Percentiles rank a stretch among this genome's conserved stretches.
Evolutionary conservation across 1,140 invertebrate species (phyloP).

Genomic region (Scaptodrosophila lebanonensis): DNA sequence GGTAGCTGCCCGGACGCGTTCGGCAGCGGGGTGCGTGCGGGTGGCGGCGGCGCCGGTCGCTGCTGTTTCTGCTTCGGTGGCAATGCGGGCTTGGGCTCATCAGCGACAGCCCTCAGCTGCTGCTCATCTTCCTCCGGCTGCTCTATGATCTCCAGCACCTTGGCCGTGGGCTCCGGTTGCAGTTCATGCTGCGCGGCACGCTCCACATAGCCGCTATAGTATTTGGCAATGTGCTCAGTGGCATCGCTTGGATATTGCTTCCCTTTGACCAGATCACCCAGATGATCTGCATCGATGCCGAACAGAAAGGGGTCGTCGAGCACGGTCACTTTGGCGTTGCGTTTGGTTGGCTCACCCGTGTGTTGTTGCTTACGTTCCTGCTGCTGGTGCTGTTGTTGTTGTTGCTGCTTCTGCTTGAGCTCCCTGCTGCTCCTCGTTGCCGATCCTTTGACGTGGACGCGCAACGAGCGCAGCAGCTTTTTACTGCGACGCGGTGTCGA

Average conservation of each 20-base stretch:
- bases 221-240: slow-evolving; percentile 55
- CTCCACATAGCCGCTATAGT: slow-evolving; percentile 31
- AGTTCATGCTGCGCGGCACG: neutral
- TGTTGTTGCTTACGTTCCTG: slow-evolving; percentile 1
- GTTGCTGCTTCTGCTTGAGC: slow-evolving; percentile 16
- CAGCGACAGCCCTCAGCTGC: too few species aligned
- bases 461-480: slow-evolving; percentile 64
- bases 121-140: slow-evolving; percentile 44
- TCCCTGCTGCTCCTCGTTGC: too few species aligned
- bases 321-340: slow-evolving; percentile 67
- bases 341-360: slow-evolving; percentile 47
- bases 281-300: slow-evolving; percentile 71
- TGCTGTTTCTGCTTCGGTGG: slow-evolving; percentile 65
- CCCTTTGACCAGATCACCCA: slow-evolving; percentile 61
- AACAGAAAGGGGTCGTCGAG: slow-evolving; percentile 76
- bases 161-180: slow-evolving; percentile 39
- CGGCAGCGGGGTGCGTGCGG: slow-evolving; percentile 21
- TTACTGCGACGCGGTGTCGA: slow-evolving; percentile 52
- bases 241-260: slow-evolving; percentile 54
- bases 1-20: slow-evolving; percentile 41
- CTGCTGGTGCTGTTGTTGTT: neutral
- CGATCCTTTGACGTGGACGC: slow-evolving; percentile 52
- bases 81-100: slow-evolving; percentile 54
- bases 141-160: slow-evolving; percentile 61
- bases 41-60: slow-evolving; percentile 45